phyloP scores from a whole-genome alignment of 2,113 vertebrate species.

The mouse (Mus musculus) region GRCm39 chr7:66663501-66664000 shows the following conservation, averaged over 20 bases:
- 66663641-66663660: background rate
- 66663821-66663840: background rate
- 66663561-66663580: conserved; percentile 76
- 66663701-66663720: background rate
- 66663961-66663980: background rate
- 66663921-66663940: background rate
- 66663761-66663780: background rate
- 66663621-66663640: background rate
- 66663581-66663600: conserved; percentile 51
- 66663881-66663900: background rate
- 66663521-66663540: conserved; percentile 76
- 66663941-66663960: no score
- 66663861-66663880: background rate
- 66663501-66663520: conserved; percentile 66
- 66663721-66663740: background rate
- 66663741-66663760: fast-evolving
- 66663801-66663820: background rate
- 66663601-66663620: background rate
- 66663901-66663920: background rate
- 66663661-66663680: background rate
- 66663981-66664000: no score
- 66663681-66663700: background rate
- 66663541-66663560: conserved; percentile 82
- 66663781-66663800: fast-evolving
- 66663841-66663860: background rate